Conservation (phyloP, 2,888 invertebrate species). For the Deilephila elpenor region DNA sequence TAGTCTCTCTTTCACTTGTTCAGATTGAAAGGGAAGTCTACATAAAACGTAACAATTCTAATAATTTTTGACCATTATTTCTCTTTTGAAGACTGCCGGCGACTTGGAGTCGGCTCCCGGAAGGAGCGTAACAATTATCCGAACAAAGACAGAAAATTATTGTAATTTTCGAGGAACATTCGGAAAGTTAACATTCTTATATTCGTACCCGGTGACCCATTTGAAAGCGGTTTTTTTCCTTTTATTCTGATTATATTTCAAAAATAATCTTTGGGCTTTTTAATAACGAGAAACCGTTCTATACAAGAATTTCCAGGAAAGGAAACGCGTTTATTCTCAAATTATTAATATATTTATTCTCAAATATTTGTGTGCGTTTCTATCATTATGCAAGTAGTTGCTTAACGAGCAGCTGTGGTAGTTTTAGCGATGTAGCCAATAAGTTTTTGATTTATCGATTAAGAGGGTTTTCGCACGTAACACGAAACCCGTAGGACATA, state of each 20-base stretch:
- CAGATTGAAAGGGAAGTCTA: conserved; percentile 13
- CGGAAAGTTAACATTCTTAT: conserved; percentile 14
- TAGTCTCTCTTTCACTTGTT: neutral
- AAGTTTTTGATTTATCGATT: too few species aligned
- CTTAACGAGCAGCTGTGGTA: too few species aligned
- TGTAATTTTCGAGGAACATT: conserved; percentile 15
- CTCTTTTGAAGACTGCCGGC: conserved; percentile 19
- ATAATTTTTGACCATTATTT: conserved; percentile 20
- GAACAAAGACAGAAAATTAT: conserved; percentile 13
- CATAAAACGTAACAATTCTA: conserved; percentile 22
- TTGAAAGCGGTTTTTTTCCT: neutral
- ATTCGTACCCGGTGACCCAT: conserved; percentile 14
- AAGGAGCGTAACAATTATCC: conserved; percentile 16
- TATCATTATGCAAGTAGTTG: too few species aligned
- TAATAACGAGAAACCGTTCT: neutral
- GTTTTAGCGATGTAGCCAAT: too few species aligned
- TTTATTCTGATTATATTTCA: neutral
- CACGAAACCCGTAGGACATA: too few species aligned
- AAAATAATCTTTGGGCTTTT: neutral
- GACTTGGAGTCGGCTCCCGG: neutral
- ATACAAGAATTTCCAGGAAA: neutral
- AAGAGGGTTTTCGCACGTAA: too few species aligned
- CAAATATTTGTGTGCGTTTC: neutral
- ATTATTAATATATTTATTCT: neutral
- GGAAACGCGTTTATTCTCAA: neutral